Conservation (phyloP, 2,888 invertebrate species). For the Neria commutata region DNA sequence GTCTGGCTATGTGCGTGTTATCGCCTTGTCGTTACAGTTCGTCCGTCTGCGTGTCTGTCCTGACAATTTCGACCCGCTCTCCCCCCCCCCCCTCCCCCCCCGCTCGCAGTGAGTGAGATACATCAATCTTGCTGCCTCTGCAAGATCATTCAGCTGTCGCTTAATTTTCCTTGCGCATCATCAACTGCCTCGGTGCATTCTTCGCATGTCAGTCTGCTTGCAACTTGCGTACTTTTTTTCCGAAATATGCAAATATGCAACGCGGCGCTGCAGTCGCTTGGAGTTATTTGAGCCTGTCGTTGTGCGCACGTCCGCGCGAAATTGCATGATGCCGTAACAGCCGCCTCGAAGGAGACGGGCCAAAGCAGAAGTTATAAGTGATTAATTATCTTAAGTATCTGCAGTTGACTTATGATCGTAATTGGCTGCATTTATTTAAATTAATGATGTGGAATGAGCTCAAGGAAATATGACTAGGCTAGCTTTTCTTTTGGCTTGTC, state of each 20-base stretch:
- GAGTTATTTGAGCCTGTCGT: neutral
- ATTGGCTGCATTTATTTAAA: slow-evolving; percentile 1
- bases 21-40: slow-evolving; percentile 4
- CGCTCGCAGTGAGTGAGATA: too few species aligned
- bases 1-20: neutral
- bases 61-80: slow-evolving; percentile 14
- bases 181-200: too few species aligned
- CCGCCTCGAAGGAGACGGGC: slow-evolving; percentile 6
- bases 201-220: too few species aligned
- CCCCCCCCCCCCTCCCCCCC: too few species aligned
- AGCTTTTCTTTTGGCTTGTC: too few species aligned
- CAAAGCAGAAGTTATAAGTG: slow-evolving; percentile 27
- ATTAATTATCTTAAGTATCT: slow-evolving; percentile 38
- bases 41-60: slow-evolving; percentile 21
- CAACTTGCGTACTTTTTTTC: slow-evolving; percentile 19
- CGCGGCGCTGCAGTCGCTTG: slow-evolving; percentile 7
- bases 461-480: too few species aligned
- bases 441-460: neutral
- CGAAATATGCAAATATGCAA: slow-evolving; percentile 30
- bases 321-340: neutral
- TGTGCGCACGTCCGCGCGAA: neutral
- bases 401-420: slow-evolving; percentile 6
- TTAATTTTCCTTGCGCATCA: neutral
- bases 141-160: slow-evolving; percentile 40
- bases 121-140: slow-evolving; percentile 20